Conservation (phyloP, 23 tunicate species). For the Styela plicata region DNA sequence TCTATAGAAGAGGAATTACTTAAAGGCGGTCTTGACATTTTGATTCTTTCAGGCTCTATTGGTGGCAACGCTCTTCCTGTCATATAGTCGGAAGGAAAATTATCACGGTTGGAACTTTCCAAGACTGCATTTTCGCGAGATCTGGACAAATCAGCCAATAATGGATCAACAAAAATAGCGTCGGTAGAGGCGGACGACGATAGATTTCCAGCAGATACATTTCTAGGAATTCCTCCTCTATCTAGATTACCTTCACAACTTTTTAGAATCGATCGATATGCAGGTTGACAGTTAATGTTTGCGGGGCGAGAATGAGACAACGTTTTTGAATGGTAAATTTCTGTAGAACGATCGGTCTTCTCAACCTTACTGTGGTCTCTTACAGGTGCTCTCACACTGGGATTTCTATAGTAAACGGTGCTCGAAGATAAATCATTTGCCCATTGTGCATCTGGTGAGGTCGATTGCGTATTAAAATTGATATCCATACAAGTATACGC, state of each 20-base stretch:
- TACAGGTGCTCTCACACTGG: not conserved
- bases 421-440: not conserved
- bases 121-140: not conserved
- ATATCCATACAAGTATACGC: conserved; percentile 29
- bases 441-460: not conserved
- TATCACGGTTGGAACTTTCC: not conserved
- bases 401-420: not conserved
- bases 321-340: not conserved
- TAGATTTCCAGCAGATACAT: conserved; percentile 4
- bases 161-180: not conserved
- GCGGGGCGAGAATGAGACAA: not conserved
- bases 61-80: conserved; percentile 1
- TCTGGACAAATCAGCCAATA: not conserved
- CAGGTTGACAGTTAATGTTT: not conserved
- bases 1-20: conserved; percentile 55
- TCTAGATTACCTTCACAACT: conserved; percentile 28
- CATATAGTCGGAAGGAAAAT: not conserved
- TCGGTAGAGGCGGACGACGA: not conserved
- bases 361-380: not conserved
- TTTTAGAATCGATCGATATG: conserved; percentile 8
- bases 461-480: conserved; percentile 13
- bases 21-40: conserved; percentile 17
- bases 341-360: not conserved
- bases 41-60: not conserved
- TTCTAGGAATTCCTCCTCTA: conserved; percentile 8